These are phyloP conservation scores for Caenorhabditis sp. DNA, from an alignment of 2,888 invertebrate genomes.

Conservation along the genomic window DNA sequence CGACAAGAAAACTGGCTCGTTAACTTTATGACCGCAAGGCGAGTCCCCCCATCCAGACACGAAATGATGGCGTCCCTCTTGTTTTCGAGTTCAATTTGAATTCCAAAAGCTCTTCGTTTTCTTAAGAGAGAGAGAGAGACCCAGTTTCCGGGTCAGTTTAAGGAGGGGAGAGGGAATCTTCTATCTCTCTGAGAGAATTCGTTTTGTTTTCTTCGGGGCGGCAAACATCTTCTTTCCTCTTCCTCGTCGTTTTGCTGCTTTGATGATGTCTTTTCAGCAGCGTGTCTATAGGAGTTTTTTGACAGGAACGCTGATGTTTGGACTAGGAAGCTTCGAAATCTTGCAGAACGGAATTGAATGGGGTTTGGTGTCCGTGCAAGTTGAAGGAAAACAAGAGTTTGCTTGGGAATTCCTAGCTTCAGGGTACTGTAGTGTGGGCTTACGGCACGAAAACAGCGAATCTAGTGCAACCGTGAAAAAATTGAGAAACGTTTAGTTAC, in stretches of 20 bases:
- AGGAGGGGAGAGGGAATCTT: constrained; percentile 10
- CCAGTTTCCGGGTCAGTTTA: constrained; percentile 35
- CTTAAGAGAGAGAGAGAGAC: constrained; percentile 1
- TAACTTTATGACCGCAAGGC: constrained; percentile 58
- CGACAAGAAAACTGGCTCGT: constrained; percentile 32
- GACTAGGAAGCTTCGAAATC: neutral
- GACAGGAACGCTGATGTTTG: constrained; percentile 26
- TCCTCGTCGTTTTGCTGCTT: neutral
- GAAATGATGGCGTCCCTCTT: neutral
- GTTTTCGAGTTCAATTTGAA: constrained; percentile 58
- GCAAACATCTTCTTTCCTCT: constrained; percentile 12
- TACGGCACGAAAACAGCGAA: neutral
- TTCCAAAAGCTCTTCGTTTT: constrained; percentile 9
- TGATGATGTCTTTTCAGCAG: constrained; percentile 27
- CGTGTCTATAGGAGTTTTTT: constrained; percentile 18
- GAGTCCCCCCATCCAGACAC: constrained; percentile 14
- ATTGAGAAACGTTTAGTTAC: too few relatives aligned
- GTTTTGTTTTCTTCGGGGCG: constrained; percentile 23
- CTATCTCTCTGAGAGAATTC: constrained; percentile 8
- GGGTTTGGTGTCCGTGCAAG: too few relatives aligned
- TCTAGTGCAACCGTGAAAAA: too few relatives aligned
- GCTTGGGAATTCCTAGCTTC: too few relatives aligned
- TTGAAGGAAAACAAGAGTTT: too few relatives aligned
- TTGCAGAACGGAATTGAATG: too few relatives aligned
- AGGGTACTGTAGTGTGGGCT: too few relatives aligned